Conservation (phyloP, 2,888 invertebrate genomes). For the Aphelenchoides bicaudatus region DNA sequence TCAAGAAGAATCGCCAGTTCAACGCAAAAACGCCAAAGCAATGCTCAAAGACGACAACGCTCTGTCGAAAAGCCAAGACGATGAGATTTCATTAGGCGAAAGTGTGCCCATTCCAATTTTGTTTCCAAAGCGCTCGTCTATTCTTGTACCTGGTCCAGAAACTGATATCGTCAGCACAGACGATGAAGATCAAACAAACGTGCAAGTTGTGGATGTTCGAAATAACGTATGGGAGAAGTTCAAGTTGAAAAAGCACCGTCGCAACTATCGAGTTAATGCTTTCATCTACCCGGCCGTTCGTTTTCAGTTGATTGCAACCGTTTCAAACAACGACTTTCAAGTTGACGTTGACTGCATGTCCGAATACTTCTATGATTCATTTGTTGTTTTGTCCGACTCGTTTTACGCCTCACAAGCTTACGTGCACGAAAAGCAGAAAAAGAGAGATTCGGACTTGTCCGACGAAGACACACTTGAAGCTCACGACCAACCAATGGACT, state of each 20-base stretch:
- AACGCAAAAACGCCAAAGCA: conserved; percentile 29
- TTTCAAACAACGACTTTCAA: conserved; percentile 23
- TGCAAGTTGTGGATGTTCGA: conserved; percentile 30
- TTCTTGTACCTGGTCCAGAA: conserved; percentile 33
- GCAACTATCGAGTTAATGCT: conserved; percentile 38
- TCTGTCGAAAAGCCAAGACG: background rate
- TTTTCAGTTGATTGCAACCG: conserved; percentile 14
- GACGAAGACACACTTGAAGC: background rate
- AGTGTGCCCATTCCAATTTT: conserved; percentile 32
- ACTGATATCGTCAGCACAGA: conserved; percentile 47
- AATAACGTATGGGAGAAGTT: conserved; percentile 31
- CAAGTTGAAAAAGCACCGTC: conserved; percentile 22
- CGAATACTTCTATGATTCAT: conserved; percentile 34
- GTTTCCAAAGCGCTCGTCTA: conserved; percentile 10
- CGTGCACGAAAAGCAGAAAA: background rate
- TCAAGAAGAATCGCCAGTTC: conserved; percentile 38
- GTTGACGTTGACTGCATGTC: conserved; percentile 33
- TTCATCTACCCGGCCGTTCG: conserved; percentile 31
- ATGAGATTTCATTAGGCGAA: conserved; percentile 15
- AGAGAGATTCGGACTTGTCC: background rate
- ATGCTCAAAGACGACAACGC: background rate
- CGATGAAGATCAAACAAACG: conserved; percentile 27
- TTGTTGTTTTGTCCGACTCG: conserved; percentile 33
- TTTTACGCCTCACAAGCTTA: conserved; percentile 1
- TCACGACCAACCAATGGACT: too few relatives aligned